Conservation (phyloP, 2,888 invertebrate genomes). For the Empis livida region DNA sequence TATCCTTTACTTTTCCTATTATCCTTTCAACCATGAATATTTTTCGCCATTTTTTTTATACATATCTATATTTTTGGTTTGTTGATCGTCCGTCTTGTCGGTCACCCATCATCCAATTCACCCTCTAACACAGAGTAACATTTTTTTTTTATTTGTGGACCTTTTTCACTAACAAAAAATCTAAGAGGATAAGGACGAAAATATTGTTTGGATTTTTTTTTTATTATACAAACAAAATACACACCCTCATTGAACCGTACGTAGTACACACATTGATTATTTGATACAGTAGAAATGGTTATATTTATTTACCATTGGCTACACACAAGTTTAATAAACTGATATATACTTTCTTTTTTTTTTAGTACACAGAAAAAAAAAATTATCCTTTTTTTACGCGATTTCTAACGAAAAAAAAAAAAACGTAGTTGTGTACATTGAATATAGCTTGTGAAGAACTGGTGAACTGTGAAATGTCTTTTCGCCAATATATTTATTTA, state of each 20-base stretch:
- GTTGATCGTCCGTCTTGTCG: neutral
- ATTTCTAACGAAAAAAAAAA: no score
- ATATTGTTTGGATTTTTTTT: neutral
- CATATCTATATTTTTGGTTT: no score
- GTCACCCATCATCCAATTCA: neutral
- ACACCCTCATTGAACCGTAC: conserved; percentile 2
- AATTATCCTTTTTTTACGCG: conserved; percentile 16
- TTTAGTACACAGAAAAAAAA: conserved; percentile 7
- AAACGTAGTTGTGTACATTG: no score
- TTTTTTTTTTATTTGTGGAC: neutral
- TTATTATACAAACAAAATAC: neutral
- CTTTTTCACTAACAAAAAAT: no score
- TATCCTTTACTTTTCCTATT: no score
- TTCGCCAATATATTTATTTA: neutral
- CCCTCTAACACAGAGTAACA: neutral
- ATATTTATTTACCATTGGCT: neutral
- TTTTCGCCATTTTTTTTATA: no score
- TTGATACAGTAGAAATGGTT: neutral
- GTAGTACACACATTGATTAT: neutral
- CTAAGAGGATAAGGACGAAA: neutral
- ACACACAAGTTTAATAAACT: conserved; percentile 11
- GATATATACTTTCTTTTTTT: conserved; percentile 20
- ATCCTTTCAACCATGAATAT: no score
- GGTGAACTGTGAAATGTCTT: neutral
- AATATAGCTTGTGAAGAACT: neutral